phyloP scores from a whole-genome alignment of 92 coral and sea anemone genomes.

The Meandrina meandrites region DNA sequence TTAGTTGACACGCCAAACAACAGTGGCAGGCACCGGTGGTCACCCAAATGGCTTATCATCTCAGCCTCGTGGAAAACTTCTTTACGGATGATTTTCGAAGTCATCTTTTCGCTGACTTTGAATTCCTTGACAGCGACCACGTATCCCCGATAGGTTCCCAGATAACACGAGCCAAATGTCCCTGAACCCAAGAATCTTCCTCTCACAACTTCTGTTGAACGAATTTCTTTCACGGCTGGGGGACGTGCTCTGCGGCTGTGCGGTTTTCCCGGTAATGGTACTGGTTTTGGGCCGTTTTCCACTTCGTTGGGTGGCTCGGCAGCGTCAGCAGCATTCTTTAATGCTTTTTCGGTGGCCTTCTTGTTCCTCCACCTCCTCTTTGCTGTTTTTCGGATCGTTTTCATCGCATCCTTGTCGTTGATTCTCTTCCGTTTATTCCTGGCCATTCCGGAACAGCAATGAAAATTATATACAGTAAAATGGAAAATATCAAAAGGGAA shows the following conservation, averaged over 20 bases:
- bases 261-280: neutral
- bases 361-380: conserved; percentile 1
- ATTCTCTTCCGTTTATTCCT: conserved; percentile 12
- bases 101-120: neutral
- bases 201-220: neutral
- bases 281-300: neutral
- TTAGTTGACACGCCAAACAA: conserved; percentile 15
- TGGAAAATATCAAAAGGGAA: neutral
- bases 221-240: neutral
- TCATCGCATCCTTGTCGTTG: neutral
- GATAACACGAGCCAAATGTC: conserved; percentile 41
- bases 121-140: conserved; percentile 39
- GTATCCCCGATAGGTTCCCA: conserved; percentile 24
- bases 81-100: neutral
- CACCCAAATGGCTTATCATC: conserved; percentile 4
- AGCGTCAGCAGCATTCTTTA: neutral
- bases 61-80: conserved; percentile 32
- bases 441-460: neutral
- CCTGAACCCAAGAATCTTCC: conserved; percentile 27
- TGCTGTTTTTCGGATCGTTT: neutral
- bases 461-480: neutral
- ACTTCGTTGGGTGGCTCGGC: neutral
- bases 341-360: neutral
- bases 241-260: neutral
- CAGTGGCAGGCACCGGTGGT: conserved; percentile 30